phyloP scores from a whole-genome alignment of 2,113 vertebrate species.

The Phyllopteryx taeniolatus region DNA sequence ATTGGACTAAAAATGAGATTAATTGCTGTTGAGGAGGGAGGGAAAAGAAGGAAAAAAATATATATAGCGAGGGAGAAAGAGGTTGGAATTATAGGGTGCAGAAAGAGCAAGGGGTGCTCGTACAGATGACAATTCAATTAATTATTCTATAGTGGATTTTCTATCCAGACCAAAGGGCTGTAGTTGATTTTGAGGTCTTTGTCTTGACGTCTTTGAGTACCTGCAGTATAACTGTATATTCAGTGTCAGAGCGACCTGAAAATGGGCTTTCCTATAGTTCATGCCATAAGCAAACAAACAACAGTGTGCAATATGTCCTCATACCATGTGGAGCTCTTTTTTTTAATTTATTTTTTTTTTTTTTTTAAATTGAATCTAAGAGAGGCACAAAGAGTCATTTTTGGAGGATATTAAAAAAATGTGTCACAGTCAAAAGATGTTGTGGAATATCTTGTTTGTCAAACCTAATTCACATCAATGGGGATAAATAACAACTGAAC shows the following conservation, averaged over 20 bases:
- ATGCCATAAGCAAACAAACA: too few relatives aligned
- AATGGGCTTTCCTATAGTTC: too few relatives aligned
- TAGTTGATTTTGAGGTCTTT: constrained; percentile 19
- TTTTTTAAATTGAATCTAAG: too few relatives aligned
- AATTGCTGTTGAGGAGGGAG: constrained; percentile 95
- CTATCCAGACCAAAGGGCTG: constrained; percentile 83
- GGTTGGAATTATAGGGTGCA: constrained; percentile 99
- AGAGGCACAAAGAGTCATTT: too few relatives aligned
- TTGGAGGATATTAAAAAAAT: too few relatives aligned
- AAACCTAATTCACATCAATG: too few relatives aligned
- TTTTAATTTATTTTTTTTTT: too few relatives aligned
- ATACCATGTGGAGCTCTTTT: too few relatives aligned
- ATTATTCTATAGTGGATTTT: constrained; percentile 76
- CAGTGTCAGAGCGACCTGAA: too few relatives aligned
- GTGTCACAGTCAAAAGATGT: too few relatives aligned
- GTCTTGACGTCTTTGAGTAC: constrained; percentile 22
- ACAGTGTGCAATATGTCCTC: too few relatives aligned
- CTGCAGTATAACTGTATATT: neutral
- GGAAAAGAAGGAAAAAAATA: constrained; percentile 82
- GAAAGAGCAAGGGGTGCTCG: constrained; percentile 88
- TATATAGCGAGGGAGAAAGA: constrained; percentile 85
- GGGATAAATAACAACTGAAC: neutral
- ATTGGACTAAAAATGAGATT: constrained; percentile 99
- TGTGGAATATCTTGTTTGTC: too few relatives aligned
- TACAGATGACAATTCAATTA: constrained; percentile 94